Evolutionary conservation across 2,113 vertebrate species (phyloP).

Genomic region (Channa argus): DNA sequence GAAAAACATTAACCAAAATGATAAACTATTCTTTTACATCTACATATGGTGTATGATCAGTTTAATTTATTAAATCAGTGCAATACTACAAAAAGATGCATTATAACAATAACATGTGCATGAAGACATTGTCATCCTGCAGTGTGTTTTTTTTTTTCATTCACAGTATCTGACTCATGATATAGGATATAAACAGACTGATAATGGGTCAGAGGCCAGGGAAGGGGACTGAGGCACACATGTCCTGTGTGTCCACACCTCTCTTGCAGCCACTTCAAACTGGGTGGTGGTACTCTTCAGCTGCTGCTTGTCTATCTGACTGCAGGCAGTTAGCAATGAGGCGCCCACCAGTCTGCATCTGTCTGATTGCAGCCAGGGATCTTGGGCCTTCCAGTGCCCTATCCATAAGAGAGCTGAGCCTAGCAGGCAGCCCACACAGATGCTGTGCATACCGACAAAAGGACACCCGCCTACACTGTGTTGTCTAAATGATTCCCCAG

Average conservation of each 20-base stretch:
- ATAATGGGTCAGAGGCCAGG: slow-evolving; percentile 59
- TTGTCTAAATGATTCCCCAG: slow-evolving; percentile 77
- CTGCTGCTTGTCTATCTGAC: slow-evolving; percentile 61
- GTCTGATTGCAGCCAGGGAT: slow-evolving; percentile 75
- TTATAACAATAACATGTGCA: slow-evolving; percentile 24
- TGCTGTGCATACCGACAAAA: slow-evolving; percentile 79
- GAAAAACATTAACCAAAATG: neutral
- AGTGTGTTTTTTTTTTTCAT: slow-evolving; percentile 46
- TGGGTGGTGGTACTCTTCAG: slow-evolving; percentile 33
- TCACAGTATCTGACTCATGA: slow-evolving; percentile 64
- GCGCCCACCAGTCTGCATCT: slow-evolving; percentile 83
- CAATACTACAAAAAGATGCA: slow-evolving; percentile 15
- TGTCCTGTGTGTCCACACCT: slow-evolving; percentile 30
- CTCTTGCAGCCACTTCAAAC: slow-evolving; percentile 46
- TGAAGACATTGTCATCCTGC: slow-evolving; percentile 65
- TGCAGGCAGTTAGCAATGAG: slow-evolving; percentile 67
- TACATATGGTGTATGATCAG: neutral
- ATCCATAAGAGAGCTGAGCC: slow-evolving; percentile 77
- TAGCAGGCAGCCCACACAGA: slow-evolving; percentile 78
- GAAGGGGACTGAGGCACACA: slow-evolving; percentile 53
- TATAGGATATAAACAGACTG: slow-evolving; percentile 52
- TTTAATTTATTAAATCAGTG: slow-evolving; percentile 2
- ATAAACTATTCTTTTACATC: neutral
- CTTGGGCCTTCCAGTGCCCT: slow-evolving; percentile 66
- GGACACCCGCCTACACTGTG: slow-evolving; percentile 80